Base-by-base conservation (phyloP, 2,888 invertebrate species). In the Trachelus iudaicus region DNA sequence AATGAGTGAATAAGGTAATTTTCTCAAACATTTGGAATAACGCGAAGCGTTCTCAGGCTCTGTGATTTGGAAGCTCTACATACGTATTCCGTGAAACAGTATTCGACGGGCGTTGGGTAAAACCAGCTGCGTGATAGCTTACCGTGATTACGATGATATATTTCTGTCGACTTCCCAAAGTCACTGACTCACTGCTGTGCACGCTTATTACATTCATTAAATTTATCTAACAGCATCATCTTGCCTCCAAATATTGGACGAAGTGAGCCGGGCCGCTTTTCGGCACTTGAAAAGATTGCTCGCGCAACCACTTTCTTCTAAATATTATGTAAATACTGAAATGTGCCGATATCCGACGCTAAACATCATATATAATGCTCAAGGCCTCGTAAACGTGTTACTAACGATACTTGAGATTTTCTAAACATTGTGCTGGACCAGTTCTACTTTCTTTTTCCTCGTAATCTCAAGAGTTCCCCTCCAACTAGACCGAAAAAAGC, bases 101-200 rank as follows among this genome's bases (percentile, higher is more conserved):
- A 77, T 73, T 77, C 68, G 69, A 79, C 81, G 81, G 83, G 82
- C 83, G 82, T 85, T 82, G 73, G 79, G 73, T 78, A 81, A 82
- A 83, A 79, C 85, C 85, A 85, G 85, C 84, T 85, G 85, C 84
- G 82, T 81, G 84, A 73, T 85, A 75, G 80, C 76, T 82, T 74
- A 12, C 69, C 11, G 31, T 79, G 79, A 80, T 81, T 78, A 77
- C 75, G 74, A 69, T 69, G 40, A 56, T 69, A 74, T 31, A 75
- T 69, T 69, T 74, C 40, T 69, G 34, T 69, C 31, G 33, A 31
- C 71, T 34, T 71, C 31, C 11, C 4, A 71, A 34, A 56, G 56
- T 56, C 23, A 56, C 56, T 56, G 56, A 56, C 56, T 56, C 23
- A 56, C 30, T 9, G 69, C 23, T 23, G 9, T 56, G 23, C 74